Evolutionary conservation across 2,797 vertebrate genomes (phyloP), one percentile per base, ranked within the genome.

Genomic region (Cossypha dichroa): DNA sequence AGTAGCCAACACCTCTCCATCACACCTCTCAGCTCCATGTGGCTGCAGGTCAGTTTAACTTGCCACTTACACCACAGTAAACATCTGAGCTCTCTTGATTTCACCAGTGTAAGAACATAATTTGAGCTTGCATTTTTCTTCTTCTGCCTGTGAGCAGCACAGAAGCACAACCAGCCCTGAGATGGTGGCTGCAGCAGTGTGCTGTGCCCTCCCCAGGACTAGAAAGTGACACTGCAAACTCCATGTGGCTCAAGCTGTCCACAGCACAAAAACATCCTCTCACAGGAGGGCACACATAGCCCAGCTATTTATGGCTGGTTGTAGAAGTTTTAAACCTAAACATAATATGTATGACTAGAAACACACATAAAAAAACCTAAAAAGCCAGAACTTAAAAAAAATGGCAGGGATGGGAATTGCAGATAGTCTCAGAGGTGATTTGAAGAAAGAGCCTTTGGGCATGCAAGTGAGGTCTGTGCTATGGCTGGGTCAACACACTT

Each of bases 181-280:
- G 46, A 10, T 3, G 4, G 1, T 78, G 67, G 28, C 49, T 72
- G 46, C 46, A 69, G 20, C 46, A 7, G 8, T 48, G 14, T 17
- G 18, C 13, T 64, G 11, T 89, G 78, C n/a, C 7, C 21, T 51
- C 8, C 40, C 22, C 41, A 45, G 52, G 40, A 66, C 25, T 25
- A 45, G 34, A 15, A 79, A 41, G 40, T 6, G 41, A 21, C 45
- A 4, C 38, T 40, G 70, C 19, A 31, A 6, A 1, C 0, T 45
- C 40, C 60, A 4, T 0, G 1, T 49, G n/a, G 31, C 43, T 12
- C 2, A 2, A 2, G 19, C 41, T 76, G 22, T 15, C 55, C 28
- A 14, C 20, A 55, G 36, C 52, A 28, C 14, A 33, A 46, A 21
- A 45, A 28, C 21, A 5, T 21, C 33, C 38, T 68, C 41, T 52